Conservation (phyloP, 2,797 vertebrate species). For the Bothrops alternatus region DNA sequence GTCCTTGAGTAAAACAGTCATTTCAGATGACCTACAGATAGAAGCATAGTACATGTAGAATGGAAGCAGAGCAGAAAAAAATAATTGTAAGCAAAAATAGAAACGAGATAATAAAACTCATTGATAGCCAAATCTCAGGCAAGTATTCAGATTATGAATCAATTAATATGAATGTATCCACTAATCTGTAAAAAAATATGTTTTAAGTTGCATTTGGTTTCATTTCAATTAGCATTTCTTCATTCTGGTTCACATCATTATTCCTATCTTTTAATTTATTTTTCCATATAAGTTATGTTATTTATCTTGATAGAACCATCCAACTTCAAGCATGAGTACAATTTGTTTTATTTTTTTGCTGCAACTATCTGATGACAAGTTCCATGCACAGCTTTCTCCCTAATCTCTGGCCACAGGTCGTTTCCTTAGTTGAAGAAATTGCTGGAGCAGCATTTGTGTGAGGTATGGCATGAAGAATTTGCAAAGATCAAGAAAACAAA, state of each 20-base stretch:
- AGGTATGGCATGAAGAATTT: fast-evolving
- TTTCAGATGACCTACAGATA: background rate
- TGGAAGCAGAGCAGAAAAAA: background rate
- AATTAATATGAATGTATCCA: background rate
- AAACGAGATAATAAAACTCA: background rate
- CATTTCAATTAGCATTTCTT: background rate
- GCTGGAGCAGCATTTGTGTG: constrained; percentile 13
- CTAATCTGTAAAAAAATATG: background rate
- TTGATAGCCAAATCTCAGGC: too few species aligned
- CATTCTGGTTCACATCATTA: background rate
- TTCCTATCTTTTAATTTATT: background rate
- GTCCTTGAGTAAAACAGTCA: background rate
- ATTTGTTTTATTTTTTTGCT: constrained; percentile 28
- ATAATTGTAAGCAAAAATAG: background rate
- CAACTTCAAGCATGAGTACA: constrained; percentile 13
- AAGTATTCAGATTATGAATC: background rate
- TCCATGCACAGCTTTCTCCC: constrained; percentile 32
- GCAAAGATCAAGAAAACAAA: constrained; percentile 20
- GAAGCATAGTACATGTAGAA: background rate
- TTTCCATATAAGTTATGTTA: constrained; percentile 14
- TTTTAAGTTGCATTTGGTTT: background rate
- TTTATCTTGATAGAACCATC: background rate
- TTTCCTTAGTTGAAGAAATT: constrained; percentile 15
- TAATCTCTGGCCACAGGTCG: background rate
- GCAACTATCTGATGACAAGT: constrained; percentile 43